phyloP scores from a whole-genome alignment of 2,113 vertebrate genomes.

The Platysteira castanea region DNA sequence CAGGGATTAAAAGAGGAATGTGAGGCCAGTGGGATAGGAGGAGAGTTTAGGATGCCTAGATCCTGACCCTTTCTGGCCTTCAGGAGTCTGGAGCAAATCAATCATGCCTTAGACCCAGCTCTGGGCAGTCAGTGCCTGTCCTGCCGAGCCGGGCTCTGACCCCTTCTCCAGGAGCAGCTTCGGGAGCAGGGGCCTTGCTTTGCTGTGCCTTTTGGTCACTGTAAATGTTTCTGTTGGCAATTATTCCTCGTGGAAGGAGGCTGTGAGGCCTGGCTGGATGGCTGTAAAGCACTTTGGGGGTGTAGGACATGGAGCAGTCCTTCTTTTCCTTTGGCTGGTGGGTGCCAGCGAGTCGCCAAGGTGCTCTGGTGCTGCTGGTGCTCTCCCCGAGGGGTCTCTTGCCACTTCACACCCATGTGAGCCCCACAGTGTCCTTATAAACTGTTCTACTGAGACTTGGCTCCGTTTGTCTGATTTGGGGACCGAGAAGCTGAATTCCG shows the following conservation, averaged over 20 bases:
- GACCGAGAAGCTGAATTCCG: rapidly evolving
- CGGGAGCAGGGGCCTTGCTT: neutral
- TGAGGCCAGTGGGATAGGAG: neutral
- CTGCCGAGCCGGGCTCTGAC: rapidly evolving
- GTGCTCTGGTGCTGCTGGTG: neutral
- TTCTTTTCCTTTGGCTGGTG: neutral
- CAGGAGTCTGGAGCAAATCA: neutral
- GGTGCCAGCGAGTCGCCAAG: rapidly evolving
- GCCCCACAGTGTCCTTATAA: neutral
- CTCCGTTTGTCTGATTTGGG: neutral
- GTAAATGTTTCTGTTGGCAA: neutral
- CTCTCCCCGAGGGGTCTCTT: neutral
- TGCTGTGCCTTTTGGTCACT: neutral
- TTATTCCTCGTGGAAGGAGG: neutral
- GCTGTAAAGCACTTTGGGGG: neutral
- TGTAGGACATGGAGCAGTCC: neutral
- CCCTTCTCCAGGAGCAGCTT: neutral
- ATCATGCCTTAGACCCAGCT: neutral
- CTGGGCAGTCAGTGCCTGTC: neutral
- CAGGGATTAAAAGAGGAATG: neutral
- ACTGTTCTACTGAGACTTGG: neutral
- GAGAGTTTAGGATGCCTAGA: neutral
- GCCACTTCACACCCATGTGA: rapidly evolving
- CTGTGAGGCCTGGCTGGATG: neutral
- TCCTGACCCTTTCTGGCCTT: neutral